A percentile compares a stretch with the other conserved stretches of the same genome.
phyloP scores from a whole-genome alignment of 2,797 vertebrate genomes.

The Clarias platycephalus region DNA sequence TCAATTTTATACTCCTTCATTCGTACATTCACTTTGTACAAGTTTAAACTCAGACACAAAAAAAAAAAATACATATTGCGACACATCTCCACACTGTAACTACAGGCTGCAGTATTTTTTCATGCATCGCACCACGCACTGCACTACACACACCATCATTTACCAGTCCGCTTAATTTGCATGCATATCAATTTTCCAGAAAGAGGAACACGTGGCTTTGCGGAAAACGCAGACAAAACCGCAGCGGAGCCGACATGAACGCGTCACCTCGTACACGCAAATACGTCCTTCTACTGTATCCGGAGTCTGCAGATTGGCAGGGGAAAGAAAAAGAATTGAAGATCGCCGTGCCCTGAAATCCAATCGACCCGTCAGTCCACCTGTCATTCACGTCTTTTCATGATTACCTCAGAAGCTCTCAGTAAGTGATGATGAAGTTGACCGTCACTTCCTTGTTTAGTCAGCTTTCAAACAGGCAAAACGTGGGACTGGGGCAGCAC shows the following conservation, averaged over 20 bases:
- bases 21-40: background rate
- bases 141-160: background rate
- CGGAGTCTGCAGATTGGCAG: too few relatives aligned
- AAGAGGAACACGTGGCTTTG: background rate
- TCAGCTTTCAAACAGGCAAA: background rate
- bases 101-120: background rate
- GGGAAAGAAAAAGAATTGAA: too few relatives aligned
- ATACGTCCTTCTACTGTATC: background rate
- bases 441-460: background rate
- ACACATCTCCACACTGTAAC: background rate
- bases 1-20: background rate
- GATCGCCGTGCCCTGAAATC: too few relatives aligned
- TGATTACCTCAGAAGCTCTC: background rate
- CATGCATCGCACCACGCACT: background rate
- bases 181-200: background rate
- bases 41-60: background rate
- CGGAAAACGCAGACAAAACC: background rate
- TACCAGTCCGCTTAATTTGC: background rate
- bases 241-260: too few relatives aligned
- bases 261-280: background rate
- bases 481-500: background rate
- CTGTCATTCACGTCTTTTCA: too few relatives aligned
- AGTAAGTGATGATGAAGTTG: background rate
- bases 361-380: too few relatives aligned
- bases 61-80: too few relatives aligned